A percentile compares a stretch with the other conserved stretches of the same genome.
These are phyloP conservation scores for Gavialis gangeticus DNA, from an alignment of 2,113 vertebrate species.

Conservation along the genomic window DNA sequence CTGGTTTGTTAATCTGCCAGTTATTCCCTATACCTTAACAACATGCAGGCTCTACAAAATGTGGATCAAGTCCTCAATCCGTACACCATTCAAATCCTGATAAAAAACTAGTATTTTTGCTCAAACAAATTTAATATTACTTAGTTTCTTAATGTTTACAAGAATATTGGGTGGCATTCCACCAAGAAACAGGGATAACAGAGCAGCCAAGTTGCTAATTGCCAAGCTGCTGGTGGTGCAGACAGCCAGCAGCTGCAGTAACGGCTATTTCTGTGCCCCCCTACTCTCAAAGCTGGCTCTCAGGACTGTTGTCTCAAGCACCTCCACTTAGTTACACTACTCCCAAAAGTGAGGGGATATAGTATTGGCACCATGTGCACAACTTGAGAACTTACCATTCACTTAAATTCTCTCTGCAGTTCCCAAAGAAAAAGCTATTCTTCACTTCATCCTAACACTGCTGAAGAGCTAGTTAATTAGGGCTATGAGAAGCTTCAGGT, in stretches of 20 bases:
- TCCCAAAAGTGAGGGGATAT: not conserved
- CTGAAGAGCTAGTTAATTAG: not conserved
- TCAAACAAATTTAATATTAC: not conserved
- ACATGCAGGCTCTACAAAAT: not conserved
- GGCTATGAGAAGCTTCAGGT: too few relatives aligned
- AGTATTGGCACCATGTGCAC: not conserved
- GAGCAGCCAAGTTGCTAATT: too few relatives aligned
- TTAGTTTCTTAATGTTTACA: not conserved
- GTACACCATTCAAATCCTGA: not conserved
- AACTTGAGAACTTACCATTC: not conserved
- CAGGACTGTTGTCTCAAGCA: too few relatives aligned
- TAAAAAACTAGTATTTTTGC: not conserved
- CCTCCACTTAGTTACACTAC: too few relatives aligned
- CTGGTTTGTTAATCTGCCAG: not conserved
- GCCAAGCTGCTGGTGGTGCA: too few relatives aligned
- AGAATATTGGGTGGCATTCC: too few relatives aligned
- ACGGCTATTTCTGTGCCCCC: too few relatives aligned
- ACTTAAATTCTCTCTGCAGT: not conserved
- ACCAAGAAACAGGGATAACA: too few relatives aligned
- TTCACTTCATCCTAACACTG: not conserved
- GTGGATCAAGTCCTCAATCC: not conserved
- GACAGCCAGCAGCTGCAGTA: too few relatives aligned
- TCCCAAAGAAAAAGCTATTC: not conserved
- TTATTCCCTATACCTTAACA: not conserved
- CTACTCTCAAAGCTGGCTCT: too few relatives aligned